Conservation (phyloP, 2,797 vertebrate genomes). For the Squalus acanthias region DNA sequence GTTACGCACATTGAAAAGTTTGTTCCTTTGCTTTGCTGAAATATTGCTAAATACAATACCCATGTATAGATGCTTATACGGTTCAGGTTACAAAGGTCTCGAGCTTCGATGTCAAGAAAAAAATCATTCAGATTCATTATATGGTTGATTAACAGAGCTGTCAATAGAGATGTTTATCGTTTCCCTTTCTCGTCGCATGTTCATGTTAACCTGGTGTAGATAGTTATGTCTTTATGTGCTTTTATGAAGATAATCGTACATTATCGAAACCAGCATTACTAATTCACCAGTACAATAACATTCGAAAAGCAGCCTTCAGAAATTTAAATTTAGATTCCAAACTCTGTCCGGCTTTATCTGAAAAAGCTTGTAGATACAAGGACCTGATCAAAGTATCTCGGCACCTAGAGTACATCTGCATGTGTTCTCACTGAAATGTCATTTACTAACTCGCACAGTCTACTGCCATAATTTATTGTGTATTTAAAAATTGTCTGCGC, state of each 20-base stretch:
- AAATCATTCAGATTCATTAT: neutral
- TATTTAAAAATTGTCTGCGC: neutral
- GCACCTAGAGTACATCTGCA: neutral
- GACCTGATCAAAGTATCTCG: neutral
- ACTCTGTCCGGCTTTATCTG: neutral
- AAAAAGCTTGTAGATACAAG: neutral
- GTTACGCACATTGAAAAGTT: constrained; percentile 13
- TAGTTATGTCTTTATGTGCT: neutral
- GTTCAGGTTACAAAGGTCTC: too few relatives aligned
- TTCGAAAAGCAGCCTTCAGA: neutral
- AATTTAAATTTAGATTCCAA: neutral
- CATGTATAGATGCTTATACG: neutral
- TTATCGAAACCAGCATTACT: neutral
- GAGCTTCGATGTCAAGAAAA: neutral
- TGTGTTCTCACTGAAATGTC: neutral
- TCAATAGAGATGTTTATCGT: neutral
- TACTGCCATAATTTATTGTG: neutral
- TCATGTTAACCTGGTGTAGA: neutral
- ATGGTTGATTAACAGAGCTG: neutral
- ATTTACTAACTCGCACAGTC: neutral
- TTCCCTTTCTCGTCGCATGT: neutral
- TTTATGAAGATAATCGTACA: neutral
- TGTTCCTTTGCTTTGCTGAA: neutral
- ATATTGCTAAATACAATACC: neutral
- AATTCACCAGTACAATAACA: neutral